phyloP scores from a whole-genome alignment of 2,888 invertebrate species.

The Tetramorium bicarinatum region DNA sequence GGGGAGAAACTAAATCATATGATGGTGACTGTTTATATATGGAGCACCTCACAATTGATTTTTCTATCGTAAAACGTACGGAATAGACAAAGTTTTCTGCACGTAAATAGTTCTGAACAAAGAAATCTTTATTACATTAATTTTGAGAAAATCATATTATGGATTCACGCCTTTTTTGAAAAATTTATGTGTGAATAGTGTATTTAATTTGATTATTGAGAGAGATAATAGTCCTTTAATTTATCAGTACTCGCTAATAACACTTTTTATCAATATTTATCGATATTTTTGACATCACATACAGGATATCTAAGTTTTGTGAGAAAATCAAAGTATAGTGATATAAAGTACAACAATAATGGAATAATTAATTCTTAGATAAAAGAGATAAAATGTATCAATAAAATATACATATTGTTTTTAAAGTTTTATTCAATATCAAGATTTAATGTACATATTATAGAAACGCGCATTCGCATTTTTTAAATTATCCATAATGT shows the following conservation, averaged over 20 bases:
- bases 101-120: not conserved
- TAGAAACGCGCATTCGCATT: not conserved
- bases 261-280: not conserved
- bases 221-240: not conserved
- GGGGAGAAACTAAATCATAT: constrained; percentile 72
- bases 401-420: constrained; percentile 3
- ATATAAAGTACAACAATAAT: not conserved
- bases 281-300: not conserved
- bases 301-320: not conserved
- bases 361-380: not conserved
- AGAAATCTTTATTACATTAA: not conserved
- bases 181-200: not conserved
- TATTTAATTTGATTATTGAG: not conserved
- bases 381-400: not conserved
- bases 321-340: not conserved
- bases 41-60: constrained; percentile 28
- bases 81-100: not conserved
- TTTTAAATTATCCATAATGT: not conserved
- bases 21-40: constrained; percentile 72
- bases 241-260: not conserved
- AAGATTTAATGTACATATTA: not conserved
- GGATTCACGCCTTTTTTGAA: not conserved
- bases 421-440: constrained; percentile 37
- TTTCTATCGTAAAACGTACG: not conserved
- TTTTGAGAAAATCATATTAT: not conserved